These are phyloP conservation scores for Dichetophora obliterata DNA, from an alignment of 2,888 invertebrate species.

Conservation along the genomic window DNA sequence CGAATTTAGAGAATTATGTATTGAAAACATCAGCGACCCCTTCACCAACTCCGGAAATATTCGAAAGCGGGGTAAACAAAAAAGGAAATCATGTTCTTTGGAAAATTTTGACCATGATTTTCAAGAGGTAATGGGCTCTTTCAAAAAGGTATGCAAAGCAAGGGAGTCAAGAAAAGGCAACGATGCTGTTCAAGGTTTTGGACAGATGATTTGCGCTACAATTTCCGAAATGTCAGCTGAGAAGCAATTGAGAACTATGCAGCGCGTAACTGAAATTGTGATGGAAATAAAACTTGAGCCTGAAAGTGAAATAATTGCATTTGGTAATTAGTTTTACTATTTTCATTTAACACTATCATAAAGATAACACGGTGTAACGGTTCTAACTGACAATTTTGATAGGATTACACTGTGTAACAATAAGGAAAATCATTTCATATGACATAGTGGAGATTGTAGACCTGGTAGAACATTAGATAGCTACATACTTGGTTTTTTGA, in stretches of 20 bases:
- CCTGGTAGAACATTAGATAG: not conserved
- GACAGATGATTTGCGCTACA: constrained; percentile 41
- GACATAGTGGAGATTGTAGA: not conserved
- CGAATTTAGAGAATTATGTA: not conserved
- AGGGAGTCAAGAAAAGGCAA: constrained; percentile 19
- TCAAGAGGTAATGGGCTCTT: constrained; percentile 21
- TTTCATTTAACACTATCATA: not conserved
- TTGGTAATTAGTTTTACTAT: not conserved
- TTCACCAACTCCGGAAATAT: not conserved
- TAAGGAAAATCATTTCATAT: not conserved
- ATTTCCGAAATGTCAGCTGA: constrained; percentile 30
- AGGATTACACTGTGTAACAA: too few species aligned
- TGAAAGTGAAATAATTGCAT: not conserved
- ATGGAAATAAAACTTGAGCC: constrained; percentile 39
- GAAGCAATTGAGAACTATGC: constrained; percentile 40
- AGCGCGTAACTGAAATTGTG: constrained; percentile 40
- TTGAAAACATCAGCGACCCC: not conserved
- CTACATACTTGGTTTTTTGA: too few species aligned
- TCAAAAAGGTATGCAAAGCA: constrained; percentile 31
- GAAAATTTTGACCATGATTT: not conserved
- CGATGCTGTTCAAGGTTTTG: constrained; percentile 39
- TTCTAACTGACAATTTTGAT: too few species aligned
- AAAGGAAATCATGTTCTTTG: not conserved
- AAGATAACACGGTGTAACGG: not conserved
- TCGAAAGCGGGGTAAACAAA: not conserved